Evolutionary conservation across 2,797 vertebrate species (phyloP), one percentile per base, ranked within the genome.

Genomic region (Harpagifer antarcticus): DNA sequence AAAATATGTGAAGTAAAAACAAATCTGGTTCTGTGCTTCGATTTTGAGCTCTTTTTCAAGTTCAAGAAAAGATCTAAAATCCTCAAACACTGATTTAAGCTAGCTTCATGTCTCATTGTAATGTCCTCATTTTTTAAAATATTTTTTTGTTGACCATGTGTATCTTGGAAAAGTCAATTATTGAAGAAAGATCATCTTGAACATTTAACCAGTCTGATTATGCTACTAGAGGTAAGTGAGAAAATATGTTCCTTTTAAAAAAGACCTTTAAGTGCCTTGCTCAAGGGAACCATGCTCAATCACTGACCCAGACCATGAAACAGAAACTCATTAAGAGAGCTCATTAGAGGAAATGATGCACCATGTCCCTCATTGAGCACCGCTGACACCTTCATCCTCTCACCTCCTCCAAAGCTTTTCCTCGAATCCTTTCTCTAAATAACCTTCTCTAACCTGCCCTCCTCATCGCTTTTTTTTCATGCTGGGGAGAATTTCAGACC

Each of bases 401-500:
- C 74, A 59, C 63, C 74, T 63, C 63, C 62, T 54, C 61, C 42
- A 50, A 73, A 79, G 55, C 49, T 79, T 77, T 72, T 66, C 47
- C 45, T 78, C 1, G 13, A 74, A 74, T 81, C 53, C 40, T 59
- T 72, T 82, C 71, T 54, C 54, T 82, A 82, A 86, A 83, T 78
- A 87, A 87, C 85, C 87, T 90, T 89, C 89, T 80, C 74, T 72
- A 68, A 76, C 79, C 63, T 72, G 54, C 44, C 47, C 40, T 19
- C 17, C 50, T 48, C 27, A 47, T 58, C 23, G 2, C 8, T 72
- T 72, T 43, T 74, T 72, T 74, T 73, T 44, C 58, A 77, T 71
- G 68, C 86, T 79, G 79, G 60, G 74, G 68, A 79, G 85, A 88
- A 87, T 89, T 71, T 90, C 83, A 78, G 65, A 31, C 69, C 37